These are phyloP conservation scores for Teleogryllus oceanicus DNA, from an alignment of 2,888 invertebrate genomes.

Conservation along the genomic window DNA sequence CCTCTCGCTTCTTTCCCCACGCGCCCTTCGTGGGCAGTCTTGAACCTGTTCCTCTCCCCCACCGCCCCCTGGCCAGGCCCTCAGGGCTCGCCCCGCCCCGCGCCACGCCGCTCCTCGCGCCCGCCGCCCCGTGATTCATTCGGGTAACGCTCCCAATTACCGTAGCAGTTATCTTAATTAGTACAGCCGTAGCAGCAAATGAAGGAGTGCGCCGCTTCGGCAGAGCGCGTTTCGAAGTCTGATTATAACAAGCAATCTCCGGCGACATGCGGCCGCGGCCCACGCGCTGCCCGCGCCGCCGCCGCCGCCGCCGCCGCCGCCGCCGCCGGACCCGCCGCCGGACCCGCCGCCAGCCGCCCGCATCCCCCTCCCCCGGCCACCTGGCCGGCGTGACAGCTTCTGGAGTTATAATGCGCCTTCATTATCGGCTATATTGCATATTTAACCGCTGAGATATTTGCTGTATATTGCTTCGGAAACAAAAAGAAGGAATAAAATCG, in stretches of 20 bases:
- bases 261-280: neutral
- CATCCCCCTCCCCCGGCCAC: no score
- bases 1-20: neutral
- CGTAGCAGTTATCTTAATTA: conserved; percentile 11
- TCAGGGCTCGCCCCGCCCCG: neutral
- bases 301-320: neutral
- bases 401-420: no score
- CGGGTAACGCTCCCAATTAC: neutral
- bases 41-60: neutral
- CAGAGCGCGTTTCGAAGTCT: neutral
- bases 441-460: no score
- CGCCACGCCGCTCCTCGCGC: neutral
- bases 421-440: no score
- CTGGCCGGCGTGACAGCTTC: no score
- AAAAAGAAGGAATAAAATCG: no score
- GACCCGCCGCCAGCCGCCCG: no score
- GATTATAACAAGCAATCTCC: conserved; percentile 18
- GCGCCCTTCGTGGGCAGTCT: neutral
- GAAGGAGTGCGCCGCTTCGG: neutral
- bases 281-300: neutral
- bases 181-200: neutral
- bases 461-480: no score
- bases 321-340: no score
- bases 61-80: neutral
- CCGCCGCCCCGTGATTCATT: neutral